Percentiles rank a stretch among this genome's conserved stretches.
Conservation (phyloP, 92 coral and sea anemone species). For the Bergia puertoricense region DNA sequence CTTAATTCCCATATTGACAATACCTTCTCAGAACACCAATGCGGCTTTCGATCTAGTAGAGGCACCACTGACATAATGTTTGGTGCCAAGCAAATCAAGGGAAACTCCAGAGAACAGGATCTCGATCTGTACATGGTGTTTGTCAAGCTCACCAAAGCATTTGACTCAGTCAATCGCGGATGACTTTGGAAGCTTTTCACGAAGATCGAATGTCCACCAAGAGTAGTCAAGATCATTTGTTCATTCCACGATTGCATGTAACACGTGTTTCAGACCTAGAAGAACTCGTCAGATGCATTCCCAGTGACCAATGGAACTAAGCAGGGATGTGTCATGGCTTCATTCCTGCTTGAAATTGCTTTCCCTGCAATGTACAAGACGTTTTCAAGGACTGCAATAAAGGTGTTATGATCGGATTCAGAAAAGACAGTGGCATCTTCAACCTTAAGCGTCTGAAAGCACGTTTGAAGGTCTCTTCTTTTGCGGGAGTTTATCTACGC, state of each 20-base stretch:
- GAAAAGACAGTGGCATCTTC: neutral
- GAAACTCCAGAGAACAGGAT: no score
- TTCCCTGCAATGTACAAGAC: neutral
- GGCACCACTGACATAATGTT: no score
- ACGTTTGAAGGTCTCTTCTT: neutral
- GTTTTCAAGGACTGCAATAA: neutral
- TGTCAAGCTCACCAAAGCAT: no score
- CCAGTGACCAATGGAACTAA: neutral
- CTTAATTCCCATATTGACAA: no score
- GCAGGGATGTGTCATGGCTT: neutral
- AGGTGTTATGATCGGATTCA: neutral
- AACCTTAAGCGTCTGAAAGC: neutral
- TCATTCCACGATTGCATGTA: neutral
- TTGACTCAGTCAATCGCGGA: no score
- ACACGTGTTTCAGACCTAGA: neutral
- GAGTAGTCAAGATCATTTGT: neutral
- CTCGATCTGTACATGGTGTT: no score
- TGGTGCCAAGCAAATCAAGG: no score
- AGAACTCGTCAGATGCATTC: neutral
- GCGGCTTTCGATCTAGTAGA: no score
- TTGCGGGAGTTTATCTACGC: neutral
- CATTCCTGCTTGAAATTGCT: neutral
- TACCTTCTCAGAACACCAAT: no score
- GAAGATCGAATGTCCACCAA: neutral
- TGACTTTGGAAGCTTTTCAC: neutral